A percentile compares a stretch with the other conserved stretches of the same genome.
Evolutionary conservation across 2,888 invertebrate species (phyloP).

Genomic region (Mythimna lalbum): DNA sequence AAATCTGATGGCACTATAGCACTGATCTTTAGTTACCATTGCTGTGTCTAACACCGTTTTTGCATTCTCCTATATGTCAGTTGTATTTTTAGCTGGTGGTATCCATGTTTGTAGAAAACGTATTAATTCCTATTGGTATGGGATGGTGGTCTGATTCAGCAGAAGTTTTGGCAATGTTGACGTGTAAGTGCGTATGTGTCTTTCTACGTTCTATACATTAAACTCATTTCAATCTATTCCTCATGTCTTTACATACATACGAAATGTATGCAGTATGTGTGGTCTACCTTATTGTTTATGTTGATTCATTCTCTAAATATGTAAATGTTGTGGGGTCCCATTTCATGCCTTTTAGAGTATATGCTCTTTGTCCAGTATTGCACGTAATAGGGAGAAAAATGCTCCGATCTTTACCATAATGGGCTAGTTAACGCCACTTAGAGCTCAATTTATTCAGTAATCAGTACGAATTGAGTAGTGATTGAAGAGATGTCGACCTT

Average conservation of each 20-base stretch:
- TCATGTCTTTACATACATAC: slow-evolving; percentile 11
- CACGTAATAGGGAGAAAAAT: slow-evolving; percentile 59
- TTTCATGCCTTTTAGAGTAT: slow-evolving; percentile 64
- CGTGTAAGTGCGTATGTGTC: background rate
- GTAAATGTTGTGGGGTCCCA: slow-evolving; percentile 59
- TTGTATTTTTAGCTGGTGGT: background rate
- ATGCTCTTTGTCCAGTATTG: slow-evolving; percentile 55
- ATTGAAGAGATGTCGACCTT: slow-evolving; percentile 37
- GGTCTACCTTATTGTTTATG: slow-evolving; percentile 63
- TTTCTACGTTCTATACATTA: background rate
- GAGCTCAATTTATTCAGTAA: slow-evolving; percentile 38
- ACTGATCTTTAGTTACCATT: background rate
- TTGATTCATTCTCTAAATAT: slow-evolving; percentile 66
- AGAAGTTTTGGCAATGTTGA: background rate
- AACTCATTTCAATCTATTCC: slow-evolving; percentile 15
- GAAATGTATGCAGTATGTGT: slow-evolving; percentile 44
- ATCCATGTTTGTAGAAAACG: background rate
- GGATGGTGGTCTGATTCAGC: background rate
- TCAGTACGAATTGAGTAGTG: slow-evolving; percentile 39
- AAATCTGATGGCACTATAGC: background rate
- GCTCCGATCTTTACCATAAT: slow-evolving; percentile 44
- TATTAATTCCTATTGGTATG: background rate
- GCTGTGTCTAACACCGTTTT: background rate
- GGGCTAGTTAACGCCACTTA: slow-evolving; percentile 40
- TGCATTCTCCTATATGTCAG: background rate